Evolutionary conservation across 2,113 vertebrate genomes (phyloP), one percentile per base, ranked within the genome.

Genomic region (Pachypanchax playfairii): DNA sequence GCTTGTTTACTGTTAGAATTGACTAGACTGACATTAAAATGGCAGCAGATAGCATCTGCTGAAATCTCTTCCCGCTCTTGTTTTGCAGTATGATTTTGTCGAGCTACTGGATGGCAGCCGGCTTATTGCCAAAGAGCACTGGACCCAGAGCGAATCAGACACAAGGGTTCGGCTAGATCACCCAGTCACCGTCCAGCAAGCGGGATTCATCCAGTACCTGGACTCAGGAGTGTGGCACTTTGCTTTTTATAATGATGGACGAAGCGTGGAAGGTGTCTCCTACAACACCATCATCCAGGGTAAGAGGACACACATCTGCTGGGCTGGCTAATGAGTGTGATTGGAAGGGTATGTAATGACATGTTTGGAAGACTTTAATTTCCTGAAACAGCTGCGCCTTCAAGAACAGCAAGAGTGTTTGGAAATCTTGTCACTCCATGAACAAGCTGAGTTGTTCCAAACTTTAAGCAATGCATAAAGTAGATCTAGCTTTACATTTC

Each of bases 191-290:
- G 88, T 99, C 35, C 96, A 99, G 1, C 95, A 98, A 73, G 96
- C 97, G 0, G 96, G 96, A 39, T 99, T 99, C 70, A 98, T 99
- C 85, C 97, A 98, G 91, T 97, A 95, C 88, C 89, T 99, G 82
- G 95, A 99, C 72, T 91, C 93, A 0, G 97, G 96, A 11, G 95
- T 98, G 86, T 99, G 97, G 97, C 97, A 99, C 76, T 88, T 99
- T 87, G 96, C 96, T 20, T 98, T 99, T 87, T 99, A 98, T 71
- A 99, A 99, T 0, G 97, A 99, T 12, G 97, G 97, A 24, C 94
- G 94, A 43, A 94, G 89, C n/a, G 31, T 90, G 3, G 97, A 99
- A 79, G 88, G 93, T 0, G 96, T 98, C 87, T 98, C 95, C 64
- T 99, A 95, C 68, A 98, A 97, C 88, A 95, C 96, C 75, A 95